Conservation (phyloP, 2,888 invertebrate species). For the Beris morrisii region DNA sequence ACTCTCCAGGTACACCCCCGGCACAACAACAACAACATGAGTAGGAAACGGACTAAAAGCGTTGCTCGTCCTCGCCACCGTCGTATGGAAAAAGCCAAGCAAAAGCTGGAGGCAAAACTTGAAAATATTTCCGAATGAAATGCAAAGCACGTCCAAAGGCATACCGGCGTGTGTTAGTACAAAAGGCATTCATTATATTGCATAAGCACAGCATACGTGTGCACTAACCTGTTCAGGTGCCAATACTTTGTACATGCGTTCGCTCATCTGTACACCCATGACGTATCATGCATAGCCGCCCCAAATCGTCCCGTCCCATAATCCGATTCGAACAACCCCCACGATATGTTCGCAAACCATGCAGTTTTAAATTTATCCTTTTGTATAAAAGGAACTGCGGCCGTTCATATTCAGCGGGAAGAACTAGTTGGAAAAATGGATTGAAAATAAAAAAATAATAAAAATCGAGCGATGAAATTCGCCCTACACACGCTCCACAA, state of each 20-base stretch:
- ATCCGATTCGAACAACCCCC: no score
- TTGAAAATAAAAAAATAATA: no score
- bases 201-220: conserved; percentile 21
- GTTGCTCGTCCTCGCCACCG: conserved; percentile 3
- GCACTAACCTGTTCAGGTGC: conserved; percentile 22
- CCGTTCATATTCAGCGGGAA: no score
- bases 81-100: not conserved
- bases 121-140: conserved; percentile 31
- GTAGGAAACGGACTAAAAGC: conserved; percentile 3
- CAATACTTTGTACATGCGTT: not conserved
- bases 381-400: no score
- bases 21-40: not conserved
- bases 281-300: no score
- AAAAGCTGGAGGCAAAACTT: conserved; percentile 5
- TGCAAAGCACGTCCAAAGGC: conserved; percentile 36
- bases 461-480: no score
- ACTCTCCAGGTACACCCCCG: not conserved
- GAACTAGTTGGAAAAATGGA: no score
- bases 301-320: no score
- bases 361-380: no score
- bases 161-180: conserved; percentile 23
- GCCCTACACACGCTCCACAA: no score
- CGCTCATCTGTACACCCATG: not conserved
- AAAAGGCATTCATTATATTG: conserved; percentile 26
- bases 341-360: no score